These are phyloP conservation scores for Brachylomia viminalis DNA, from an alignment of 2,888 invertebrate genomes.

Conservation along the genomic window DNA sequence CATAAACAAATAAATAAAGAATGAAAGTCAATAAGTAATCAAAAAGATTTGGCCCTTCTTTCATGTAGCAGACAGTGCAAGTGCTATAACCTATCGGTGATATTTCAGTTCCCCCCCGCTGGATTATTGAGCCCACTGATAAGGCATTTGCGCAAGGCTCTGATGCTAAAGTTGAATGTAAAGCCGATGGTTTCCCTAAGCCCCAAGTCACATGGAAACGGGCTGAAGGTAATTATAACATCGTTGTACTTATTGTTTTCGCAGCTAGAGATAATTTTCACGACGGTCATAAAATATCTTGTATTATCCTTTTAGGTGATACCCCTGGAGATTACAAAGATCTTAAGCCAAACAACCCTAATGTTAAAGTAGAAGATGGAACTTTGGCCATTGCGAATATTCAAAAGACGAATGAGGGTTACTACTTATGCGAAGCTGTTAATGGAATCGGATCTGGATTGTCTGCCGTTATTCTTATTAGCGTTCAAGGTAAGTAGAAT, in stretches of 20 bases:
- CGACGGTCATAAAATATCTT: not conserved
- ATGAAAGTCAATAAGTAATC: slow-evolving; percentile 15
- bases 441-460: slow-evolving; percentile 98
- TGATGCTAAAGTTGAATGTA: slow-evolving; percentile 98
- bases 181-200: slow-evolving; percentile 98
- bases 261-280: not conserved
- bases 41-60: slow-evolving; percentile 30
- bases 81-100: slow-evolving; percentile 70
- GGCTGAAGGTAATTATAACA: slow-evolving; percentile 94
- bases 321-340: slow-evolving; percentile 98
- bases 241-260: not conserved
- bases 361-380: slow-evolving; percentile 98
- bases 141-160: slow-evolving; percentile 98
- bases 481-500: slow-evolving; percentile 94
- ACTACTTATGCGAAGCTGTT: slow-evolving; percentile 98
- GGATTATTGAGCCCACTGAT: slow-evolving; percentile 98
- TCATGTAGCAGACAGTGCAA: slow-evolving; percentile 47
- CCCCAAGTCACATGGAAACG: slow-evolving; percentile 98
- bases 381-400: slow-evolving; percentile 97
- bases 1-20: slow-evolving; percentile 27
- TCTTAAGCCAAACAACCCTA: slow-evolving; percentile 96
- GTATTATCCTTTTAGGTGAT: slow-evolving; percentile 91
- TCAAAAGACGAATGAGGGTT: slow-evolving; percentile 98
- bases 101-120: slow-evolving; percentile 97
- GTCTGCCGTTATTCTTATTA: slow-evolving; percentile 97